Conservation (phyloP, 2,888 invertebrate species). For the Eupelmus urozonus region DNA sequence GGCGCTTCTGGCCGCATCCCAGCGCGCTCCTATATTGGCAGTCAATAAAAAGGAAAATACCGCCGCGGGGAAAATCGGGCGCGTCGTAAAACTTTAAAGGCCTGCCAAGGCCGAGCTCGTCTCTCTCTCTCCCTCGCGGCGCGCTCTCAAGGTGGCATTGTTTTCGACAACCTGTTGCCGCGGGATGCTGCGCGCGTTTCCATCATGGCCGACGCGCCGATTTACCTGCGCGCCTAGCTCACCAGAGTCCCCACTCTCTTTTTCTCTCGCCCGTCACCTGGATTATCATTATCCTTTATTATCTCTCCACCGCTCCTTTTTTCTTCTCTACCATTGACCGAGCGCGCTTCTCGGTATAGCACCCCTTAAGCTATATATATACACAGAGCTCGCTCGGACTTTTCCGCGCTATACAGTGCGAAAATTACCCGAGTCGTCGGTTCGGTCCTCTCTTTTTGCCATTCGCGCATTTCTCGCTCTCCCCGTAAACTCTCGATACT, state of each 20-base stretch:
- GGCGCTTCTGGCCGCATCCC: too few relatives aligned
- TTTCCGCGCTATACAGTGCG: too few relatives aligned
- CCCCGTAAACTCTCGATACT: too few relatives aligned
- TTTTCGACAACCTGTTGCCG: slow-evolving; percentile 62
- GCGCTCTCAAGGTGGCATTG: slow-evolving; percentile 47
- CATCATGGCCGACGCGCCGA: slow-evolving; percentile 66
- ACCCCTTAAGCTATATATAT: too few relatives aligned
- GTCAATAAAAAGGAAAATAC: slow-evolving; percentile 17
- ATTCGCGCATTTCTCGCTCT: too few relatives aligned
- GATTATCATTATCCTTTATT: not conserved
- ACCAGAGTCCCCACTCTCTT: not conserved
- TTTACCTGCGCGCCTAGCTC: slow-evolving; percentile 67
- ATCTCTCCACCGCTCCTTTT: not conserved
- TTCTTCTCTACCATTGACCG: too few relatives aligned
- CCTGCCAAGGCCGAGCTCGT: slow-evolving; percentile 20
- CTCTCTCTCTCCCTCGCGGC: not conserved
- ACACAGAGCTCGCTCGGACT: too few relatives aligned
- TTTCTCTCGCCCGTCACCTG: too few relatives aligned
- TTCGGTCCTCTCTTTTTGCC: too few relatives aligned
- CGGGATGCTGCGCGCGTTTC: slow-evolving; percentile 67
- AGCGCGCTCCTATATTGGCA: not conserved
- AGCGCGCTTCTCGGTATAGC: not conserved
- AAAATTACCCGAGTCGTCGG: too few relatives aligned
- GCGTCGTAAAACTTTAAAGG: slow-evolving; percentile 21
- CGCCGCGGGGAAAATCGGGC: not conserved